phyloP scores from a whole-genome alignment of 2,797 vertebrate genomes.

The Chelmon rostratus region DNA sequence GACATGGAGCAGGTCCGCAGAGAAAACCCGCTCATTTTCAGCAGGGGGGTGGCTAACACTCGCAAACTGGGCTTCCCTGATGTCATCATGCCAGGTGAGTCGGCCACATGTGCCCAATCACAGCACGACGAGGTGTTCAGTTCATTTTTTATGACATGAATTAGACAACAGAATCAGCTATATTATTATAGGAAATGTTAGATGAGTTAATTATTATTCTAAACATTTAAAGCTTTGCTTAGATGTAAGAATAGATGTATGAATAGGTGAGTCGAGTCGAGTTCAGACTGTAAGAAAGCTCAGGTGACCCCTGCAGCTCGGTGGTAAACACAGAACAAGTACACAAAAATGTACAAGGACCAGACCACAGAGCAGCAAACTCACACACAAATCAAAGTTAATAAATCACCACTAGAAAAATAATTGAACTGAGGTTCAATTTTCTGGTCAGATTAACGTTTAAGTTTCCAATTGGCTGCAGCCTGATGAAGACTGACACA shows the following conservation, averaged over 20 bases:
- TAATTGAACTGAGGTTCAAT: neutral
- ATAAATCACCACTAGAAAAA: no score
- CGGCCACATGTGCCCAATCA: neutral
- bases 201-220: no score
- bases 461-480: neutral
- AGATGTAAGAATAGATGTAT: no score
- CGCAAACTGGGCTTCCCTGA: constrained; percentile 96
- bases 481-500: neutral
- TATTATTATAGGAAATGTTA: no score
- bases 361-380: no score
- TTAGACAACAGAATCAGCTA: neutral
- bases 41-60: constrained; percentile 89
- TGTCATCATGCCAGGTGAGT: constrained; percentile 95
- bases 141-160: neutral
- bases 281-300: no score
- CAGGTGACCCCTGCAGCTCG: no score
- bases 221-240: no score
- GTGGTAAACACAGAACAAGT: no score
- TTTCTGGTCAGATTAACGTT: neutral
- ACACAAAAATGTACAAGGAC: no score
- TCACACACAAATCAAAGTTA: no score
- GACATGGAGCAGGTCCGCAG: constrained; percentile 94
- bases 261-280: no score
- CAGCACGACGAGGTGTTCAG: neutral
- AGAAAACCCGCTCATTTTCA: constrained; percentile 92